These are phyloP conservation scores for Sebastes diaconus DNA, from an alignment of 2,797 vertebrate genomes.

Conservation along the genomic window DNA sequence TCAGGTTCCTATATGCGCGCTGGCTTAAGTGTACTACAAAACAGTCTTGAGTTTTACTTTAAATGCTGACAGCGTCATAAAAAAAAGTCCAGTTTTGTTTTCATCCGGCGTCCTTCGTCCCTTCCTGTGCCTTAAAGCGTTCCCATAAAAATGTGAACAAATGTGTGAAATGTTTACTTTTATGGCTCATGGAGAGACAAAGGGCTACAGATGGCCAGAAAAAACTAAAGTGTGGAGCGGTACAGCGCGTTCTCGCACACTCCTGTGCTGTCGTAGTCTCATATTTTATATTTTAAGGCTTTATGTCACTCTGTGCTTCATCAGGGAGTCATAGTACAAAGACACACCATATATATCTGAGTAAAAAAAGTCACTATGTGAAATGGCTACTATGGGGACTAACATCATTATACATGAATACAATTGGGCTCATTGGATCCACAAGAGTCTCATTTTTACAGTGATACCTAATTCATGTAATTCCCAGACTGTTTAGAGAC, in stretches of 20 bases:
- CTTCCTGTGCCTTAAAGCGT: constrained; percentile 35
- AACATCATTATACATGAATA: too few relatives aligned
- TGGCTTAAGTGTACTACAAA: constrained; percentile 25
- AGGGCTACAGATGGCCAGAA: neutral
- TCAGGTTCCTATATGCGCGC: constrained; percentile 18
- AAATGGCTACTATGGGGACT: too few relatives aligned
- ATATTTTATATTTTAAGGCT: neutral
- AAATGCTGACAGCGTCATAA: constrained; percentile 39
- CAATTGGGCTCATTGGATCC: too few relatives aligned
- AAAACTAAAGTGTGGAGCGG: neutral
- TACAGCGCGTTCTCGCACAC: neutral
- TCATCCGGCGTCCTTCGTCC: constrained; percentile 15
- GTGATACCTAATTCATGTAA: too few relatives aligned
- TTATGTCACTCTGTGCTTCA: neutral
- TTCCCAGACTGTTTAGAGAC: too few relatives aligned
- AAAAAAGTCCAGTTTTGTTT: constrained; percentile 41
- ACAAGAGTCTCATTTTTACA: too few relatives aligned
- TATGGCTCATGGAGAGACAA: neutral
- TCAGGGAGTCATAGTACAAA: neutral
- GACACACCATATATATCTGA: too few relatives aligned
- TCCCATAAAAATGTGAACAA: constrained; percentile 26
- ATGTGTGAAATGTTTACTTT: constrained; percentile 15
- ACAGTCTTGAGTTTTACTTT: constrained; percentile 17
- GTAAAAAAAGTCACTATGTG: too few relatives aligned
- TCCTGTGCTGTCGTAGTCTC: neutral